Conservation (phyloP, 2,113 vertebrate genomes). For the Ursus arctos region DNA sequence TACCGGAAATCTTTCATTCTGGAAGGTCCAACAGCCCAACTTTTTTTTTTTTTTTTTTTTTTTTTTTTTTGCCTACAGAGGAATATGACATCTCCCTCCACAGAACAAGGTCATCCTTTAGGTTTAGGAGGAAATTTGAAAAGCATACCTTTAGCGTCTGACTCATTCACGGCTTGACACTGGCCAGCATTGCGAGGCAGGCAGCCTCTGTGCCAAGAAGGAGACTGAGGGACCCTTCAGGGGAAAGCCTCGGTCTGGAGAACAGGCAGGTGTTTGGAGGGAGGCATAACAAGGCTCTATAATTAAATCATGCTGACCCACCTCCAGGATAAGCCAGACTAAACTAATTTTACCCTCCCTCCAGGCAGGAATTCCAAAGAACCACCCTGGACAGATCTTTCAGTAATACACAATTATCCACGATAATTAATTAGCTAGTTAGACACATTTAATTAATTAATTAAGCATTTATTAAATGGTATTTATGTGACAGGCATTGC, state of each 20-base stretch:
- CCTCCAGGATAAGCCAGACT: neutral
- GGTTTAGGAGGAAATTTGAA: neutral
- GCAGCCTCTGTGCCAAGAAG: fast-evolving
- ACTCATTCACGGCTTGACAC: neutral
- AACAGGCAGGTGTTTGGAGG: neutral
- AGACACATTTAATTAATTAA: neutral
- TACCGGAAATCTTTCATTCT: neutral
- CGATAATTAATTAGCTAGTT: neutral
- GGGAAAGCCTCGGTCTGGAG: neutral
- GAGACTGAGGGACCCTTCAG: neutral
- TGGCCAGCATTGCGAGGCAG: fast-evolving
- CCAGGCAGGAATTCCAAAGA: neutral
- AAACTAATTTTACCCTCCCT: neutral
- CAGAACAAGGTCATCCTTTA: neutral
- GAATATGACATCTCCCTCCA: neutral
- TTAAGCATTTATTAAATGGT: neutral
- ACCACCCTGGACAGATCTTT: neutral
- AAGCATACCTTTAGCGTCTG: neutral
- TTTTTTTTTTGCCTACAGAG: neutral
- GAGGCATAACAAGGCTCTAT: neutral
- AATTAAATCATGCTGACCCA: neutral
- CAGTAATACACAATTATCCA: neutral
- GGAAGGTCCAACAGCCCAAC: neutral
- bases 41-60: neutral
- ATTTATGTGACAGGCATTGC: neutral